Evolutionary conservation across 2,113 vertebrate species (phyloP), one percentile per base, ranked within the genome.

Genomic region (Mesembrinibis cayennensis): DNA sequence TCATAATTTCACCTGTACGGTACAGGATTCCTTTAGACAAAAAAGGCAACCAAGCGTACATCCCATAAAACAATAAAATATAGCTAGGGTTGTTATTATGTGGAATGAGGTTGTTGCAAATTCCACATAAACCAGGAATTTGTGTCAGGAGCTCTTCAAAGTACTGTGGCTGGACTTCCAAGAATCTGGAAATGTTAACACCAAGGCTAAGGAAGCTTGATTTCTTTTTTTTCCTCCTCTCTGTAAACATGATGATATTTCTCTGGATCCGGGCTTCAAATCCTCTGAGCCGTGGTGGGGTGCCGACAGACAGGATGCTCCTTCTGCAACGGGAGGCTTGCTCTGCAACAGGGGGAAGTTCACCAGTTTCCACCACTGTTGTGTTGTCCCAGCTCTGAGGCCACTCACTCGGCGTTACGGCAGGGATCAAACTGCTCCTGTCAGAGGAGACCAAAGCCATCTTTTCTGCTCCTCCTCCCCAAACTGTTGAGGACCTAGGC

Each of bases 41-140:
- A 93, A 95, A 80, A 94, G 84, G 87, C 70, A 90, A 76, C 16
- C 21, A 66, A 91, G 62, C 44, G 65, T 74, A 62, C 25, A 69
- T 47, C 66, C 40, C 87, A 90, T 95, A 89, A 95, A 93, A 53
- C 65, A 74, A 71, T 59, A 76, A 93, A 96, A 87, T 85, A 93
- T 7, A 91, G 65, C 65, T 67, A 69, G 1, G 0, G 34, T 61
- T 30, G 61, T 76, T 93, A n/a, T n/a, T 82, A 72, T 23, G 20
- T 6, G 27, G 82, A 87, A 94, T 23, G 38, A 72, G 47, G 38
- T 42, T 84, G 66, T 65, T 85, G 66, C 49, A 85, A 59, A 91
- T 93, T 89, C 82, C 82, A 72, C 27, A 59, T 82, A 87, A 94
- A 87, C 30, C 15, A 76, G 62, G 34, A 94, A 82, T 93, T 89